Conservation (phyloP, 2,888 invertebrate species). For the Phasia obesa region DNA sequence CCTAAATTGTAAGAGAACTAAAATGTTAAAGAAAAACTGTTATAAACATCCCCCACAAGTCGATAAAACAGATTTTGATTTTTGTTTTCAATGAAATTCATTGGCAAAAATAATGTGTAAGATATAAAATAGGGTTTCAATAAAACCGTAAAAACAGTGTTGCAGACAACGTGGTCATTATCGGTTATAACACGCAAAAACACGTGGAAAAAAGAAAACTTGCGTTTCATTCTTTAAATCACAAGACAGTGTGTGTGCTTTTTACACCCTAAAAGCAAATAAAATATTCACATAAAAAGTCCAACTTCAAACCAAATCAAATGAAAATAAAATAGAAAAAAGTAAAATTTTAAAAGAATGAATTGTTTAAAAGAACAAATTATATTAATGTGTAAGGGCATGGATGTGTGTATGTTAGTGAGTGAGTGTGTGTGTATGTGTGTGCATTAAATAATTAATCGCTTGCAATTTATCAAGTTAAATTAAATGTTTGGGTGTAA, state of each 20-base stretch:
- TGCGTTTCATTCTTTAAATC: not conserved
- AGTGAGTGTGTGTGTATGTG: not conserved
- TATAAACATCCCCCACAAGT: conserved; percentile 16
- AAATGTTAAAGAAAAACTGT: not conserved
- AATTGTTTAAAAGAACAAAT: not conserved
- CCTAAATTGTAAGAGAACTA: too few species aligned
- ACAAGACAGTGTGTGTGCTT: conserved; percentile 2
- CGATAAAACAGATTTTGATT: conserved; percentile 42
- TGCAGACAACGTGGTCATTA: conserved; percentile 67
- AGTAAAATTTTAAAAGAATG: too few species aligned
- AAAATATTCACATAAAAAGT: conserved; percentile 1
- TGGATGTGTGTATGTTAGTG: not conserved
- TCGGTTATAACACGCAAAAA: conserved; percentile 54
- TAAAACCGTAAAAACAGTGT: conserved; percentile 66
- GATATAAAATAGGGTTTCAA: conserved; percentile 65
- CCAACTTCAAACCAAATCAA: not conserved
- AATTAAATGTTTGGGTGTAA: conserved; percentile 32
- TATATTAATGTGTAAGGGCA: not conserved
- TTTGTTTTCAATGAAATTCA: conserved; percentile 42
- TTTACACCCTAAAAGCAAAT: conserved; percentile 1
- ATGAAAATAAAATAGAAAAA: not conserved
- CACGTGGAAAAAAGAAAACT: conserved; percentile 21
- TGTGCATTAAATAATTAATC: conserved; percentile 36
- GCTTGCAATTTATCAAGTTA: not conserved
- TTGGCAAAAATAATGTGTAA: conserved; percentile 24